These are phyloP conservation scores for Heliconius sara DNA, from an alignment of 2,888 invertebrate genomes.

Conservation along the genomic window DNA sequence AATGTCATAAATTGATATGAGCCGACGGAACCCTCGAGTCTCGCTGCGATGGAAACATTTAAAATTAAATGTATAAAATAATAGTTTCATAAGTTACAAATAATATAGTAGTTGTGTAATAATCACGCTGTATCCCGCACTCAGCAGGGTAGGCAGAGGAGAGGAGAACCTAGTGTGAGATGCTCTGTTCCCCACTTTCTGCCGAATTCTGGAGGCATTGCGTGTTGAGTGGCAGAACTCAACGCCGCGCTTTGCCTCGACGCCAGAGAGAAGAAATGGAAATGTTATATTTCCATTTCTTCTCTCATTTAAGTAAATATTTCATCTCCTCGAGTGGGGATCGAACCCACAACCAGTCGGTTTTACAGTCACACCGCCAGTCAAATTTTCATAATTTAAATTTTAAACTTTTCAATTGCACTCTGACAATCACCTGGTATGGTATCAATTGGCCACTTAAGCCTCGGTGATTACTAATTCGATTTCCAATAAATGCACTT, in stretches of 20 bases:
- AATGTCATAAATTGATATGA: conserved; percentile 6
- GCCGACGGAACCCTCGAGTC: neutral
- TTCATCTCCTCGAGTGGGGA: no score
- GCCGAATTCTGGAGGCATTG: no score
- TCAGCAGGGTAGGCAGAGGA: no score
- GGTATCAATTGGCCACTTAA: neutral
- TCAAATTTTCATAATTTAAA: conserved; percentile 6
- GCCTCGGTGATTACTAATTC: neutral
- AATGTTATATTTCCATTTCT: no score
- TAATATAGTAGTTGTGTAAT: conserved; percentile 19
- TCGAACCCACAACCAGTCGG: no score
- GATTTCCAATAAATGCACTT: conserved; percentile 1
- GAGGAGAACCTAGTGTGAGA: no score
- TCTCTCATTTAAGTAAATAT: no score
- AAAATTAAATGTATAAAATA: conserved; percentile 21
- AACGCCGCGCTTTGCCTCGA: no score
- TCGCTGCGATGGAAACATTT: conserved; percentile 6
- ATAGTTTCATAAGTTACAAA: conserved; percentile 13
- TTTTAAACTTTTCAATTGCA: conserved; percentile 8
- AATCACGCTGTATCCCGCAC: no score
- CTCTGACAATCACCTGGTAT: conserved; percentile 5
- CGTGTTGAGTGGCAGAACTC: no score
- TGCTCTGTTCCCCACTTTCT: no score
- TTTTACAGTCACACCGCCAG: neutral
- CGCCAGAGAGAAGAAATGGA: no score